Evolutionary conservation across 2,113 vertebrate species (phyloP).

Genomic region (Aspidoscelis tigris): DNA sequence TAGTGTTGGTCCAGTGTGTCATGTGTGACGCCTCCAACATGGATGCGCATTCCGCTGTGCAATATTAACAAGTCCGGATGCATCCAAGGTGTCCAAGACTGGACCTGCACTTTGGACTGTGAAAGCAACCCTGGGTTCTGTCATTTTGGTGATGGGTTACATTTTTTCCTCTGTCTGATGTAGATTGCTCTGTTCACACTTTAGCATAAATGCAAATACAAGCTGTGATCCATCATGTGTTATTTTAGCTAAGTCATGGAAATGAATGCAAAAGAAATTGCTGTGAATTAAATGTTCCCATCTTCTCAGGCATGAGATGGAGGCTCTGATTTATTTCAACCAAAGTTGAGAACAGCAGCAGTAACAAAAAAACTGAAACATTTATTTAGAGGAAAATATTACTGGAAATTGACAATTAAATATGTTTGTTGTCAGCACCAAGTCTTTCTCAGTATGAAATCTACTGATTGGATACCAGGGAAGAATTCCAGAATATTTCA

Average conservation of each 20-base stretch:
- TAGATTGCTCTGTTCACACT: conserved; percentile 50
- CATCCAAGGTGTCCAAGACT: not conserved
- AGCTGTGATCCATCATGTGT: conserved; percentile 70
- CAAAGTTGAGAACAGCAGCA: conserved; percentile 55
- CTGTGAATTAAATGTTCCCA: conserved; percentile 74
- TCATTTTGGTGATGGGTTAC: conserved; percentile 31
- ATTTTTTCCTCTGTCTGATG: conserved; percentile 32
- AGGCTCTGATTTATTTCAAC: conserved; percentile 68
- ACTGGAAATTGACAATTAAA: conserved; percentile 43
- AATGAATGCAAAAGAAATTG: conserved; percentile 69
- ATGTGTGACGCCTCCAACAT: too few species aligned
- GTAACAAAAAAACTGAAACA: conserved; percentile 48
- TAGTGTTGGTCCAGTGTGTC: too few species aligned
- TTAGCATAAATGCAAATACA: conserved; percentile 72
- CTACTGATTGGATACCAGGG: not conserved
- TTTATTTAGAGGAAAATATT: conserved; percentile 57
- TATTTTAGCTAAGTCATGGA: conserved; percentile 67
- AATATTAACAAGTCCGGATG: too few species aligned
- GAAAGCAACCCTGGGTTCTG: conserved; percentile 21
- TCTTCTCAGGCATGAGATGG: conserved; percentile 70
- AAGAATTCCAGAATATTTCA: not conserved
- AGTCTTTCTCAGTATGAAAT: conserved; percentile 9
- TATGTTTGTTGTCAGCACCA: conserved; percentile 4
- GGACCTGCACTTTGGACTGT: conserved; percentile 21
- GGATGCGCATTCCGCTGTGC: too few species aligned